Percentiles rank a stretch among this genome's conserved stretches.
Conservation (phyloP, 23 tunicate genomes). For the Botrylloides violaceus region DNA sequence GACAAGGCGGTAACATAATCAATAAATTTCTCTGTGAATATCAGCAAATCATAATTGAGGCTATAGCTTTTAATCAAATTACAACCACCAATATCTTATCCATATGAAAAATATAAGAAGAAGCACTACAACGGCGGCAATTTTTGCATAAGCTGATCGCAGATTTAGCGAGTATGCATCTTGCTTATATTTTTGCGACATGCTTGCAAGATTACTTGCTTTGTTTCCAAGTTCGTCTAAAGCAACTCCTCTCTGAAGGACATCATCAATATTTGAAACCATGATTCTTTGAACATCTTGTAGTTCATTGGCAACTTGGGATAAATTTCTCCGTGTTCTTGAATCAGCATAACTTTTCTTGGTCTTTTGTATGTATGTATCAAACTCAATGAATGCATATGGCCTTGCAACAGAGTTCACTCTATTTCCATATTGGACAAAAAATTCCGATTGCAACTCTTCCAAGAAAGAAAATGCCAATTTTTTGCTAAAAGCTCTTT, state of each 20-base stretch:
- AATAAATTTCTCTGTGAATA: no score
- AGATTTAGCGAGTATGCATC: conserved; percentile 88
- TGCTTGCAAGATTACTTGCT: conserved; percentile 69
- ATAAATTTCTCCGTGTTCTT: conserved; percentile 69
- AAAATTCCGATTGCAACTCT: conserved; percentile 91
- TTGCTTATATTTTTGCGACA: conserved; percentile 86
- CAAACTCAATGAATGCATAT: conserved; percentile 92
- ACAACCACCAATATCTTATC: conserved; percentile 85
- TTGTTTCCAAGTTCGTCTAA: conserved; percentile 75
- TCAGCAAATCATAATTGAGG: no score
- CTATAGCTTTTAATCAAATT: background rate
- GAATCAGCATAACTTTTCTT: conserved; percentile 84
- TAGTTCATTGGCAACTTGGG: conserved; percentile 81
- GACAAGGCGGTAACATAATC: no score
- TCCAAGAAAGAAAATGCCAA: conserved; percentile 86
- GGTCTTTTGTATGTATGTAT: conserved; percentile 95
- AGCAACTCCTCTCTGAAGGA: conserved; percentile 76
- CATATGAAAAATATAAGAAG: conserved; percentile 44
- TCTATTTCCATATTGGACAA: conserved; percentile 97
- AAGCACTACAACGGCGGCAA: conserved; percentile 61
- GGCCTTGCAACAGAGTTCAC: conserved; percentile 69
- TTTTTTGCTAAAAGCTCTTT: conserved; percentile 73
- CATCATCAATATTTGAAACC: conserved; percentile 96
- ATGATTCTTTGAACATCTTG: conserved; percentile 98
- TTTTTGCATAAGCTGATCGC: conserved; percentile 79